phyloP scores from a whole-genome alignment of 2,797 vertebrate species.

The Meriones psammophilus region DNA sequence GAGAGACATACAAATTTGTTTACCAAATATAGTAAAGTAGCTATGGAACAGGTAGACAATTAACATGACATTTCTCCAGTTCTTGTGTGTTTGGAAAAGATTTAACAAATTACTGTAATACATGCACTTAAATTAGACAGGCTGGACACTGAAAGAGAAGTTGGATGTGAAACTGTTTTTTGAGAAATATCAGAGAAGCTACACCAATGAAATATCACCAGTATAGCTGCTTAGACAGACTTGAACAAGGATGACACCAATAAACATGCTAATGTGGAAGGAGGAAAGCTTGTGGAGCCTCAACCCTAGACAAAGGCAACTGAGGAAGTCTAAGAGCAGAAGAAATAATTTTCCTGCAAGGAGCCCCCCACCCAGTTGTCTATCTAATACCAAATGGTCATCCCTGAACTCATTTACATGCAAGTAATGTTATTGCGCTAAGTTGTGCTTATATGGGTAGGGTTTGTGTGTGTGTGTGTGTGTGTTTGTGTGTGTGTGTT shows the following conservation, averaged over 20 bases:
- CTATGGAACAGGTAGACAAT: neutral
- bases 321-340: neutral
- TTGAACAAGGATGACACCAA: neutral
- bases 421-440: neutral
- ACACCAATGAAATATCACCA: neutral
- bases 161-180: neutral
- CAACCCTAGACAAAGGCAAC: neutral
- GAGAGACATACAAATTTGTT: neutral
- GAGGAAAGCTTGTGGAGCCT: neutral
- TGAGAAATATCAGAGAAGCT: neutral
- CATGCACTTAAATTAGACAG: neutral
- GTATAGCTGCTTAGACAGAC: neutral
- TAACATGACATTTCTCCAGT: constrained; percentile 11
- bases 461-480: neutral
- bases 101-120: constrained; percentile 26
- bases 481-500: neutral
- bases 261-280: neutral
- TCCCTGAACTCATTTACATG: neutral
- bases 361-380: too few relatives aligned
- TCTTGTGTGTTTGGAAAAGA: neutral
- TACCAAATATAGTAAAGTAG: neutral
- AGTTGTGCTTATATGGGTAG: neutral
- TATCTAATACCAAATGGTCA: neutral
- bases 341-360: neutral
- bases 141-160: neutral